A percentile compares a stretch with the other conserved stretches of the same genome.
Conservation (phyloP, 2,113 vertebrate species). For the Rhinichthys klamathensis region DNA sequence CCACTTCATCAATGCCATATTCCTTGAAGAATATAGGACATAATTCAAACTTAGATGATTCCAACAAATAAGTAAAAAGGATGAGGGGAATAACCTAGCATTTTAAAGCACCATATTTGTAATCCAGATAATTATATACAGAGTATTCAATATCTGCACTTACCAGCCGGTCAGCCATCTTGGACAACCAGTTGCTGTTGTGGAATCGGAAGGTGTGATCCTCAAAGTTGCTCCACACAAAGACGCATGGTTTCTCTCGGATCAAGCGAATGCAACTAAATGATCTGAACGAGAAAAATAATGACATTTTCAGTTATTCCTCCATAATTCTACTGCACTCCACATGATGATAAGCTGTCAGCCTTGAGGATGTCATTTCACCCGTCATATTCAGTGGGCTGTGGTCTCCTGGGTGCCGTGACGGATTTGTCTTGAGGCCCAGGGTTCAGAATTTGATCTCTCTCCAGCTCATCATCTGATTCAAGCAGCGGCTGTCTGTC, state of each 20-base stretch:
- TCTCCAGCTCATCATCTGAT: conserved; percentile 72
- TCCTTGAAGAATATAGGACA: conserved; percentile 72
- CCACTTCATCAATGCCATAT: conserved; percentile 82
- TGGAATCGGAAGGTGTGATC: conserved; percentile 87
- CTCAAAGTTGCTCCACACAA: conserved; percentile 88
- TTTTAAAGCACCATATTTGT: neutral
- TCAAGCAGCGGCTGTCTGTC: conserved; percentile 76
- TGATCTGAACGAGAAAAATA: conserved; percentile 71
- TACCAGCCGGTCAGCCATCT: conserved; percentile 90
- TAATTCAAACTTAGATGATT: neutral
- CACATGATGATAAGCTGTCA: neutral
- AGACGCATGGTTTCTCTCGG: conserved; percentile 84
- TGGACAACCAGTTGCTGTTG: conserved; percentile 85
- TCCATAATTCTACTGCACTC: neutral
- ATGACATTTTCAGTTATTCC: neutral
- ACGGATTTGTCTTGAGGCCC: conserved; percentile 75
- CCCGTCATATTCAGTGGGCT: conserved; percentile 84
- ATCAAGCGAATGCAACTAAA: conserved; percentile 82
- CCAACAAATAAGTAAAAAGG: neutral
- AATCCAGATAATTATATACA: neutral
- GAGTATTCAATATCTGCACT: conserved; percentile 15
- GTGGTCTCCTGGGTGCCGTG: conserved; percentile 74
- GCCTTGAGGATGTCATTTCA: conserved; percentile 52
- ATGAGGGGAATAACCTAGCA: neutral
- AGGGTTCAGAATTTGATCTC: conserved; percentile 67